These are phyloP conservation scores for Gadopsis bispinosus DNA, from an alignment of 2,797 vertebrate genomes.

Conservation along the genomic window DNA sequence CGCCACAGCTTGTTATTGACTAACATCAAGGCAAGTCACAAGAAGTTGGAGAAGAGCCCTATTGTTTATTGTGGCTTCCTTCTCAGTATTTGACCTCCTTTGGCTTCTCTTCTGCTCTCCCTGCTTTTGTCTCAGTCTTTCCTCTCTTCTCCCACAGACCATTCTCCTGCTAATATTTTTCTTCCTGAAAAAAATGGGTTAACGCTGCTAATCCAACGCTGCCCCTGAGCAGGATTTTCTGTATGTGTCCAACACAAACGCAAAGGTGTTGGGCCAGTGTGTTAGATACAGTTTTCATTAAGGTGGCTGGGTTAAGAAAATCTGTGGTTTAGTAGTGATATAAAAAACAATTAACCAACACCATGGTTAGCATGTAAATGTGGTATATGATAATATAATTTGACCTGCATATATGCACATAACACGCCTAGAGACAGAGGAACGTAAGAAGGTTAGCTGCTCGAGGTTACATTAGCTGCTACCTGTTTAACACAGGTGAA, in stretches of 20 bases:
- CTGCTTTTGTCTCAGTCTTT: conserved; percentile 19
- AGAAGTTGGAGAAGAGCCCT: conserved; percentile 58
- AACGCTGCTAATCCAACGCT: neutral
- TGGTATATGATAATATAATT: neutral
- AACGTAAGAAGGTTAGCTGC: neutral
- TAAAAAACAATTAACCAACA: neutral
- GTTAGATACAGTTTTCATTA: too few species aligned
- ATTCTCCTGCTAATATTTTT: conserved; percentile 13
- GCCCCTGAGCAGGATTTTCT: too few species aligned
- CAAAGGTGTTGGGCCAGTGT: too few species aligned
- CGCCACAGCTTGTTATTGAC: conserved; percentile 76
- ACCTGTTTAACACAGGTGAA: neutral
- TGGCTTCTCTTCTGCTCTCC: conserved; percentile 18
- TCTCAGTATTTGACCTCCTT: conserved; percentile 45
- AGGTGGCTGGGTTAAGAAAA: too few species aligned
- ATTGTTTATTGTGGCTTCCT: conserved; percentile 55
- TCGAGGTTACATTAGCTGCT: neutral
- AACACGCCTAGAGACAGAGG: neutral
- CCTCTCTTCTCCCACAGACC: conserved; percentile 5
- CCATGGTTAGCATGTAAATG: neutral
- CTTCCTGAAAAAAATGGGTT: conserved; percentile 8
- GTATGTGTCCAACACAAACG: too few species aligned
- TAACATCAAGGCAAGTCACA: conserved; percentile 79
- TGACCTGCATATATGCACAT: neutral
- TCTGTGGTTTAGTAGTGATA: neutral